These are phyloP conservation scores for Mercenaria mercenaria DNA, from an alignment of 1,140 invertebrate species.

Conservation along the genomic window DNA sequence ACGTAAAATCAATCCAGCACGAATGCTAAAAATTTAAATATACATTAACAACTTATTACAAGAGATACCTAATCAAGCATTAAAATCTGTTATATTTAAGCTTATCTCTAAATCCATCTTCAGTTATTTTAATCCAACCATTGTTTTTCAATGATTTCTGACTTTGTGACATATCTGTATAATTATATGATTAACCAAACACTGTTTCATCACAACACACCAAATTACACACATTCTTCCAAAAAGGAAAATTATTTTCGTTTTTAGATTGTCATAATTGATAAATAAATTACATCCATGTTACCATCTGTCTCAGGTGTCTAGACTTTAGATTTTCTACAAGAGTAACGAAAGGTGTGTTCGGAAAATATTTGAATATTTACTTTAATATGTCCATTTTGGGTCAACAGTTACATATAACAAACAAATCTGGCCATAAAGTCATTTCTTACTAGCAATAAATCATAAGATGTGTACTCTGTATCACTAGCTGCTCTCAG, in stretches of 20 bases:
- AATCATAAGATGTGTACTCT: not conserved
- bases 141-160: not conserved
- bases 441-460: not conserved
- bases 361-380: not conserved
- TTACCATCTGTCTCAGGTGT: too few relatives aligned
- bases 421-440: not conserved
- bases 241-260: not conserved
- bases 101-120: not conserved
- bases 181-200: not conserved
- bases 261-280: not conserved
- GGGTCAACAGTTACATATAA: not conserved
- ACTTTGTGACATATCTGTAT: too few relatives aligned
- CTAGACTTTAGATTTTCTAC: too few relatives aligned
- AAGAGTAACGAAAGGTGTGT: too few relatives aligned
- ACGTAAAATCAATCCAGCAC: too few relatives aligned
- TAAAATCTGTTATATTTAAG: not conserved
- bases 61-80: not conserved
- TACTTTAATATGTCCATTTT: not conserved
- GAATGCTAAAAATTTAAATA: not conserved
- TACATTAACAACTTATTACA: not conserved
- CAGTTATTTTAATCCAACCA: not conserved
- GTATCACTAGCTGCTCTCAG: not conserved
- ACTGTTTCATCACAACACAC: not conserved
- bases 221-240: not conserved
- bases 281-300: too few relatives aligned